phyloP scores from a whole-genome alignment of 2,113 vertebrate species.

The Odobenus rosmarus region DNA sequence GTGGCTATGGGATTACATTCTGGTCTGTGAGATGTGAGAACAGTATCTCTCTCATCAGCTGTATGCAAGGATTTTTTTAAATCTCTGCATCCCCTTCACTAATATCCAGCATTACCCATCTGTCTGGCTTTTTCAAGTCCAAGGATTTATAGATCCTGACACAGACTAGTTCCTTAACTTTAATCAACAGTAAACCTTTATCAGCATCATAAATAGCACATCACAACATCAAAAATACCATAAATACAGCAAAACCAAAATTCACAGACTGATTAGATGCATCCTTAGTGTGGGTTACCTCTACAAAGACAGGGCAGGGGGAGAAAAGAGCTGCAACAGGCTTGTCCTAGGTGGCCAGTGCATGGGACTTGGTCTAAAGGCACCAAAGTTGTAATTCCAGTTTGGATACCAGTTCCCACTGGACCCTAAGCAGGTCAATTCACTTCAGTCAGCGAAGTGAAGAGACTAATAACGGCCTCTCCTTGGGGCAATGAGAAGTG shows the following conservation, averaged over 20 bases:
- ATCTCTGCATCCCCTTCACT: neutral
- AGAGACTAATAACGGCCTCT: conserved; percentile 43
- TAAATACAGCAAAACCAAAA: neutral
- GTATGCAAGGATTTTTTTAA: neutral
- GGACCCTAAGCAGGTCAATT: conserved; percentile 57
- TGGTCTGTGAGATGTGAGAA: neutral
- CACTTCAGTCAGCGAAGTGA: conserved; percentile 27
- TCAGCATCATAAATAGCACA: neutral
- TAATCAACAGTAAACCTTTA: neutral
- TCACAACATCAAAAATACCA: neutral
- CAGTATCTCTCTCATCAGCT: neutral
- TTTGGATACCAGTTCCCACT: conserved; percentile 42
- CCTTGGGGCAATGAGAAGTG: conserved; percentile 39
- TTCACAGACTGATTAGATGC: neutral
- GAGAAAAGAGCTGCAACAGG: neutral
- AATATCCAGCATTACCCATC: neutral
- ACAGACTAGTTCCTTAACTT: neutral
- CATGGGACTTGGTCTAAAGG: neutral
- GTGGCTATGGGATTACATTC: neutral
- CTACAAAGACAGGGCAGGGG: neutral
- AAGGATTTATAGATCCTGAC: neutral
- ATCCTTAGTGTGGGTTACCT: neutral
- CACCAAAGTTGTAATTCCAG: conserved; percentile 48
- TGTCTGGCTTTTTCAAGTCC: neutral
- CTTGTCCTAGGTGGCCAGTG: neutral